Evolutionary conservation across 2,113 vertebrate genomes (phyloP).

Genomic region (Mirza zaza): DNA sequence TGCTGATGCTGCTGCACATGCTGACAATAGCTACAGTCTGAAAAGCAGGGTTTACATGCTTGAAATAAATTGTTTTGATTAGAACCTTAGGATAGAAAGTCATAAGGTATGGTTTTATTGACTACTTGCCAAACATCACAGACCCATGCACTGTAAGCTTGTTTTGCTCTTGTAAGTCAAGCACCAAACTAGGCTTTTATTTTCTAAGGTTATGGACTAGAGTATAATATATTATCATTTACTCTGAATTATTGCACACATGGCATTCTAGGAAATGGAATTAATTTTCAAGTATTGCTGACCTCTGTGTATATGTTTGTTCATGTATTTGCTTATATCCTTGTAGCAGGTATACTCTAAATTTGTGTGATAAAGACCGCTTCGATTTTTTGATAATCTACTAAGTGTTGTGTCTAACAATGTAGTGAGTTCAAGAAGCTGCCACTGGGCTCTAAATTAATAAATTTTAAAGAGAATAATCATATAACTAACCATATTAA

Average conservation of each 20-base stretch:
- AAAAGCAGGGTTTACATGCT: conserved; percentile 86
- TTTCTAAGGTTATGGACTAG: conserved; percentile 81
- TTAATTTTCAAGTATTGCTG: conserved; percentile 72
- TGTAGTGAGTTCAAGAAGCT: background rate
- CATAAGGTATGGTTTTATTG: conserved; percentile 88
- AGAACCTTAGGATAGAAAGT: conserved; percentile 89
- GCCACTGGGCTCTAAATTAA: background rate
- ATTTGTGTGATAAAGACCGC: conserved; percentile 20
- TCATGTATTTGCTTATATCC: background rate
- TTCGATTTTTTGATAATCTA: conserved; percentile 39
- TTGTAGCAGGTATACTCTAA: background rate
- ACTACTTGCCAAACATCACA: conserved; percentile 86
- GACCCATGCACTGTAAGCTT: conserved; percentile 83
- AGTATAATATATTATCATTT: conserved; percentile 80
- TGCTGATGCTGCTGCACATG: conserved; percentile 55
- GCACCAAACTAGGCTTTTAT: conserved; percentile 80
- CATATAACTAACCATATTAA: background rate
- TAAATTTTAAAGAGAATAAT: background rate
- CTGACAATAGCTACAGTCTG: conserved; percentile 84
- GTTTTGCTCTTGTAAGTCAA: conserved; percentile 86
- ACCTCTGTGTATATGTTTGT: conserved; percentile 23
- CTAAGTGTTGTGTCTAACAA: conserved; percentile 31
- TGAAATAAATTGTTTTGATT: conserved; percentile 91
- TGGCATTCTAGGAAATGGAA: conserved; percentile 57
- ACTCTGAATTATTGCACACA: conserved; percentile 78